Evolutionary conservation across 2,113 vertebrate species (phyloP).

Genomic region (Myiopsitta monachus): DNA sequence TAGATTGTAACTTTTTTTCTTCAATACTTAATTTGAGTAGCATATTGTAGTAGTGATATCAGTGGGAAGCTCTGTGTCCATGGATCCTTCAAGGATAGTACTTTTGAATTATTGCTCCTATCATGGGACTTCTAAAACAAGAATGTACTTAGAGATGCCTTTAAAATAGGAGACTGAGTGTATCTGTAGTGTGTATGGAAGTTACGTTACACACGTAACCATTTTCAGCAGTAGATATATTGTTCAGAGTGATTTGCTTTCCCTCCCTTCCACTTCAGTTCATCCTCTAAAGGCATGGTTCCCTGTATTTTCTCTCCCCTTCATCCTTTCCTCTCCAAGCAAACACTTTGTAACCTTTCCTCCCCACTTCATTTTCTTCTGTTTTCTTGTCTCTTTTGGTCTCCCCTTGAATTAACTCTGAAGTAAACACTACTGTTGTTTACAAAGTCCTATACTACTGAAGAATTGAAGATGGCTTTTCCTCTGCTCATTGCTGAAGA

Average conservation of each 20-base stretch:
- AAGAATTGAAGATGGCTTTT: neutral
- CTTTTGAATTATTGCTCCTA: neutral
- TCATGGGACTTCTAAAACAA: neutral
- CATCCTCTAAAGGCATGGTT: neutral
- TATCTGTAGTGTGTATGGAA: neutral
- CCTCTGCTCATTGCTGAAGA: neutral
- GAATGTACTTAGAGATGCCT: neutral
- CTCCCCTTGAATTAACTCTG: neutral
- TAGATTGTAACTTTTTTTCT: neutral
- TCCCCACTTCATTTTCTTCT: neutral
- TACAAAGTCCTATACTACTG: neutral
- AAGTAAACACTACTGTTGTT: neutral
- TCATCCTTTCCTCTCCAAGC: neutral
- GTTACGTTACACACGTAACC: neutral
- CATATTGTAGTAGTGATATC: neutral
- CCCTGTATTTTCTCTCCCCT: neutral
- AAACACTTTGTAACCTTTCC: neutral
- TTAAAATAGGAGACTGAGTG: neutral
- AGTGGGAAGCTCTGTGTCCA: neutral
- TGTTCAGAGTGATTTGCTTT: neutral
- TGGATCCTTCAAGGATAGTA: neutral
- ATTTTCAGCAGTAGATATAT: neutral
- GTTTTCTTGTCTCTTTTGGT: neutral
- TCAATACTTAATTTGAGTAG: neutral
- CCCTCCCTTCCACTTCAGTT: neutral